These are phyloP conservation scores for Pseudochirops cupreus DNA, from an alignment of 2,797 vertebrate species.

Conservation along the genomic window DNA sequence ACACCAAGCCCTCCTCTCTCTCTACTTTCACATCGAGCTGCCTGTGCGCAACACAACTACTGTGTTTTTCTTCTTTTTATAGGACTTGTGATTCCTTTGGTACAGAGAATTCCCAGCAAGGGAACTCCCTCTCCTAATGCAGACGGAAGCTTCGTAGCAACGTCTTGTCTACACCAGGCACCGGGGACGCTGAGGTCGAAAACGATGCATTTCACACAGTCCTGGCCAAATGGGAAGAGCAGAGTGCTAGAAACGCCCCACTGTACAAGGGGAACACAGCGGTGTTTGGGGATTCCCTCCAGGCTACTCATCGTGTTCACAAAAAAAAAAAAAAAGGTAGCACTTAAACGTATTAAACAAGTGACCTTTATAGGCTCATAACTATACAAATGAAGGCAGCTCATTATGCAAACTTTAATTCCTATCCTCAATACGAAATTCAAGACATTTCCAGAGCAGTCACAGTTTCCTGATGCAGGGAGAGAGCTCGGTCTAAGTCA, in stretches of 20 bases:
- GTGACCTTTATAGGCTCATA: neutral
- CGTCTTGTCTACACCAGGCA: neutral
- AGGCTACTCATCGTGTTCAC: neutral
- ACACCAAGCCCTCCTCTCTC: too few species aligned
- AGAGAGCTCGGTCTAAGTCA: too few species aligned
- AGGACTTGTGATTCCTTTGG: neutral
- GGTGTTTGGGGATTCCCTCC: neutral
- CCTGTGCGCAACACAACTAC: neutral
- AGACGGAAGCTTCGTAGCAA: neutral
- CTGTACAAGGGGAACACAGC: neutral
- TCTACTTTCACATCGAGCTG: neutral
- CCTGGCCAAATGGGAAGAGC: neutral
- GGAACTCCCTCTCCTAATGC: neutral
- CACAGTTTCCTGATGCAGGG: neutral
- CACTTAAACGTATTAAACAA: neutral
- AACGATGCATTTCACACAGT: neutral
- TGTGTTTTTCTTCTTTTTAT: neutral
- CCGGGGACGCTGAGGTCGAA: neutral
- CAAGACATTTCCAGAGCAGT: neutral
- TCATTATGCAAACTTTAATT: neutral
- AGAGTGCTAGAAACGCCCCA: neutral
- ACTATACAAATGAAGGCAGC: neutral
- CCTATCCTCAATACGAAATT: neutral
- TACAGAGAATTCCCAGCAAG: neutral
- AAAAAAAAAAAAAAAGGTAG: neutral